Base-by-base conservation (phyloP, 2,797 vertebrate species). In the Hephaestus fuliginosus region DNA sequence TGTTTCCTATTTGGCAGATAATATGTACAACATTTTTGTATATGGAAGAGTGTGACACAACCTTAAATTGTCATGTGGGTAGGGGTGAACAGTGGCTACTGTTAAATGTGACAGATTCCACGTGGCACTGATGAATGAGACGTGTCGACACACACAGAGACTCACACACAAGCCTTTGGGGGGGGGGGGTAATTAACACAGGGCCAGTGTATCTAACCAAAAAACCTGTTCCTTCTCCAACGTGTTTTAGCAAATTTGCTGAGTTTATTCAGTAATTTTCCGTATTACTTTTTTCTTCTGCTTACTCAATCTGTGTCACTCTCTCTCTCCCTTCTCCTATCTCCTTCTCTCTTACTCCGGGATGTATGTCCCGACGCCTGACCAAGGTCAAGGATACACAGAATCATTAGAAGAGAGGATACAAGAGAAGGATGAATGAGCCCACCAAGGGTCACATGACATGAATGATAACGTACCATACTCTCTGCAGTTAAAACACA, bases 151-250 rank as follows among this genome's bases (percentile, higher is more conserved):
- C 60, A 56, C 64, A 87, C 67, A 80, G 55, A 73, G 11, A 68
- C 44, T 61, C 18, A 67, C 83, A 76, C 70, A 70, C 64, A 89
- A 83, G 80, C 84, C 79, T 89, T 85, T 44, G 65, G 83, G 71
- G 60, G 77, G 75, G 78, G 71, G 60, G 79, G 75, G 78, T 84
- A 90, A 90, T 92, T 87, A 91, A 86, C 86, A 90, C 70, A 74
- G 58, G 62, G 56, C 62, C 66, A 80, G 76, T 72, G 70, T 74
- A 69, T 85, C 83, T 78, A 84, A 90, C 85, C 81, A 63, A 52
- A 58, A 81, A 85, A 73, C 66, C 62, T 77, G 60, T 76, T 86
- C 46, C 41, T 75, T 46, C 57, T 55, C 52, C 9, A 15, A 30
- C 44, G 71, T 44, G 25, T 70, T 85, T 53, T 22, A 44, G 30